Evolutionary conservation across 2,113 vertebrate genomes (phyloP).

Genomic region (Caretta caretta): DNA sequence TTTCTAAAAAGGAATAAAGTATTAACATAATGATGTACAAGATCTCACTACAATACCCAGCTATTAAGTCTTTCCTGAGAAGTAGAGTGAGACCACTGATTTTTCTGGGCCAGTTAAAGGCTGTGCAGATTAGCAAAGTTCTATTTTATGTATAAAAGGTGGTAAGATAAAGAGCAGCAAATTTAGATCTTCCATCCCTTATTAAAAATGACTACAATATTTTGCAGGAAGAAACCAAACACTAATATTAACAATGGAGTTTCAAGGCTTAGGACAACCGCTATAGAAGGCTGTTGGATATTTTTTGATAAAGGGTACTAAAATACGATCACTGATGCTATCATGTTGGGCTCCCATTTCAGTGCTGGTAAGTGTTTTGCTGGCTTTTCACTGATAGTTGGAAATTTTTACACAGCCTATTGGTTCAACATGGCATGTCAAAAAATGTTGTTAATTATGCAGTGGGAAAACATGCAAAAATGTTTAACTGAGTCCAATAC

Average conservation of each 20-base stretch:
- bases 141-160: background rate
- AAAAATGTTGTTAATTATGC: slow-evolving; percentile 40
- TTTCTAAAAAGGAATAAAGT: background rate
- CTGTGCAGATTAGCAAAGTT: background rate
- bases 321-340: background rate
- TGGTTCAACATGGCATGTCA: background rate
- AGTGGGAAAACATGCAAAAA: slow-evolving; percentile 52
- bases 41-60: rapidly evolving
- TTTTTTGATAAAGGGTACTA: background rate
- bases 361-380: background rate
- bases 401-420: slow-evolving; percentile 29
- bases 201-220: background rate
- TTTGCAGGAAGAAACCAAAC: background rate
- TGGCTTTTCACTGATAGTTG: background rate
- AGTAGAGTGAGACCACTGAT: background rate
- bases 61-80: slow-evolving; percentile 19
- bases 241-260: background rate
- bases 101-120: background rate
- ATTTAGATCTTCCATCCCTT: background rate
- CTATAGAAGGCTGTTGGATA: background rate
- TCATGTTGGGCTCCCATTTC: background rate
- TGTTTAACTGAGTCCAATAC: background rate
- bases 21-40: background rate
- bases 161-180: background rate
- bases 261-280: background rate